Percentiles rank a stretch among this genome's conserved stretches.
Evolutionary conservation across 2,797 vertebrate species (phyloP).

Genomic region (Dallia pectoralis): DNA sequence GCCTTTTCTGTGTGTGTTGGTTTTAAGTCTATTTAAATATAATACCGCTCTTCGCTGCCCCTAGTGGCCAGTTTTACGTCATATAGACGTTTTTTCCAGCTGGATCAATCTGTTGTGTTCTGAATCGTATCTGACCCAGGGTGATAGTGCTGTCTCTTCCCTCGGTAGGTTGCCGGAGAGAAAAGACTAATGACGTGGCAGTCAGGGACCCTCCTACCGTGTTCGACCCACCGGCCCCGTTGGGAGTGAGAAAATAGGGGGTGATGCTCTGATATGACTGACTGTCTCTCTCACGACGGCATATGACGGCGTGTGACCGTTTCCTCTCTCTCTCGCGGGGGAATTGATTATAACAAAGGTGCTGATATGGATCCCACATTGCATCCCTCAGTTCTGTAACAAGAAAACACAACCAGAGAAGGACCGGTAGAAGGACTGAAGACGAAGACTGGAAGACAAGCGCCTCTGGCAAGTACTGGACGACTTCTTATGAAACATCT

Average conservation of each 20-base stretch:
- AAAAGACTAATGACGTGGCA: constrained; percentile 72
- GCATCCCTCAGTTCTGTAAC: not conserved
- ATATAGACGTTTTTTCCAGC: too few relatives aligned
- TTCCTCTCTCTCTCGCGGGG: not conserved
- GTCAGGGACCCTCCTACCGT: constrained; percentile 60
- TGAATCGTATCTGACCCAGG: constrained; percentile 50
- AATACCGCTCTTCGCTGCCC: too few relatives aligned
- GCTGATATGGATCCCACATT: not conserved
- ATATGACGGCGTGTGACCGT: not conserved
- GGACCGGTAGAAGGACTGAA: constrained; percentile 42
- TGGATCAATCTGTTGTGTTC: too few relatives aligned
- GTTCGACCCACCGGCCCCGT: constrained; percentile 13
- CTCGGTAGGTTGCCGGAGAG: constrained; percentile 72
- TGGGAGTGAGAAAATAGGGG: not conserved
- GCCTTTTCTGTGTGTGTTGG: too few relatives aligned
- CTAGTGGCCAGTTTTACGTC: too few relatives aligned
- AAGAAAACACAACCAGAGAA: constrained; percentile 33
- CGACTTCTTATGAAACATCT: too few relatives aligned
- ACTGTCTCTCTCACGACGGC: not conserved
- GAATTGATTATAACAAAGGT: not conserved
- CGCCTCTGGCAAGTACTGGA: constrained; percentile 20
- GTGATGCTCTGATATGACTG: not conserved
- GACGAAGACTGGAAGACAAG: constrained; percentile 31
- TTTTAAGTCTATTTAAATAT: too few relatives aligned
- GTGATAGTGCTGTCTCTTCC: constrained; percentile 74